Evolutionary conservation across 2,113 vertebrate genomes (phyloP).

Genomic region (Amphiprion percula): DNA sequence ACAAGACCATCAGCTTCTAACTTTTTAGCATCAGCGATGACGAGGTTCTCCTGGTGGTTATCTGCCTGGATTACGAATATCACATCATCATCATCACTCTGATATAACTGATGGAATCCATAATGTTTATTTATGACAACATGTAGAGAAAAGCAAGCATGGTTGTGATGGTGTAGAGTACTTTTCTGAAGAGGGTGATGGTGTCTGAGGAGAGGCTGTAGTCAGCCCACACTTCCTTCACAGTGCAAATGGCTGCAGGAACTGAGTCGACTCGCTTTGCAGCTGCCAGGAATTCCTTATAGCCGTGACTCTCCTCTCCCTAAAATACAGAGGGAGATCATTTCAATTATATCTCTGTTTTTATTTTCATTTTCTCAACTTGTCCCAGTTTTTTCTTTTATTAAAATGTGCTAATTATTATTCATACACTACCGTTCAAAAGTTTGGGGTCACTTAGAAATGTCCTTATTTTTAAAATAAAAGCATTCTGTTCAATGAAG

Average conservation of each 20-base stretch:
- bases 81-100: conserved; percentile 8
- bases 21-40: conserved; percentile 68
- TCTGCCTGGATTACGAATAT: conserved; percentile 86
- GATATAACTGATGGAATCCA: background rate
- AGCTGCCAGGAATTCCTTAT: conserved; percentile 78
- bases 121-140: background rate
- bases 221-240: conserved; percentile 83
- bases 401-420: too few species aligned
- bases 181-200: conserved; percentile 90
- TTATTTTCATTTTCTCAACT: background rate
- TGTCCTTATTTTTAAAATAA: too few species aligned
- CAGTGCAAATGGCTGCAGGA: conserved; percentile 86
- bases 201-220: conserved; percentile 83
- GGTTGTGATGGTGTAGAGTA: conserved; percentile 44
- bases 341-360: background rate
- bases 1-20: conserved; percentile 84
- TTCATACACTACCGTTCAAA: too few species aligned
- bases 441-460: too few species aligned
- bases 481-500: too few species aligned
- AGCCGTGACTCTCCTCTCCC: conserved; percentile 83
- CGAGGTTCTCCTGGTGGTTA: conserved; percentile 84
- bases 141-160: background rate
- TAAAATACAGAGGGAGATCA: conserved; percentile 61
- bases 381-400: background rate
- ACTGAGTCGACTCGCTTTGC: conserved; percentile 79